These are phyloP conservation scores for Cinclus cinclus DNA, from an alignment of 2,113 vertebrate species.

Conservation along the genomic window DNA sequence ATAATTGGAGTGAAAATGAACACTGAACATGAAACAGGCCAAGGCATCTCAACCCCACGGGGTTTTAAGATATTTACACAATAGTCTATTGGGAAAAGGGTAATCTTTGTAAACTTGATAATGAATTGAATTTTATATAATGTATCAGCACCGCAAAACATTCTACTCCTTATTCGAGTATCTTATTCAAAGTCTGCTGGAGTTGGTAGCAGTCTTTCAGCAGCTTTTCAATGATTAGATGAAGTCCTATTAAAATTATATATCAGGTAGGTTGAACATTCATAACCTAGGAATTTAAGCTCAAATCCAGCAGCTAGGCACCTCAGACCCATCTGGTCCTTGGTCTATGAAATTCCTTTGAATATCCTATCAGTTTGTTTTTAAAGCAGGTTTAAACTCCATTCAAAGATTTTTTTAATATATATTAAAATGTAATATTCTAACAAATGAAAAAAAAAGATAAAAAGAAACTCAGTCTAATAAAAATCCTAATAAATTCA, in stretches of 20 bases:
- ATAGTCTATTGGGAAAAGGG: not conserved
- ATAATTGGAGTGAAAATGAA: slow-evolving; percentile 58
- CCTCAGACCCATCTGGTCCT: not conserved
- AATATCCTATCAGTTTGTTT: not conserved
- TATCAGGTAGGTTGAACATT: slow-evolving; percentile 6
- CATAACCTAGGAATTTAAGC: not conserved
- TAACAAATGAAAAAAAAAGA: not conserved
- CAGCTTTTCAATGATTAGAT: not conserved
- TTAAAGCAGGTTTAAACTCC: not conserved
- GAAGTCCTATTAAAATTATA: not conserved
- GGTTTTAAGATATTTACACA: slow-evolving; percentile 58
- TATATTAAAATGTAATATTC: not conserved
- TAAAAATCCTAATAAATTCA: not conserved
- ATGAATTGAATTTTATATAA: slow-evolving; percentile 14
- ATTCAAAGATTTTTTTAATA: not conserved
- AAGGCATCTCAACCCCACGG: slow-evolving; percentile 25
- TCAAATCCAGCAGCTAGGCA: not conserved
- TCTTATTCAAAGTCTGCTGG: not conserved
- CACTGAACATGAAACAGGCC: slow-evolving; percentile 26
- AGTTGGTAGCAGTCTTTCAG: not conserved
- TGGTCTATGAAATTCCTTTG: not conserved
- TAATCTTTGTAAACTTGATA: not conserved
- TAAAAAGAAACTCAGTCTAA: not conserved
- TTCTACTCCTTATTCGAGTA: not conserved
- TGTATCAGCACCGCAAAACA: not conserved